These are phyloP conservation scores for Onychorhynchus coronatus DNA, from an alignment of 2,113 vertebrate genomes.

Conservation along the genomic window DNA sequence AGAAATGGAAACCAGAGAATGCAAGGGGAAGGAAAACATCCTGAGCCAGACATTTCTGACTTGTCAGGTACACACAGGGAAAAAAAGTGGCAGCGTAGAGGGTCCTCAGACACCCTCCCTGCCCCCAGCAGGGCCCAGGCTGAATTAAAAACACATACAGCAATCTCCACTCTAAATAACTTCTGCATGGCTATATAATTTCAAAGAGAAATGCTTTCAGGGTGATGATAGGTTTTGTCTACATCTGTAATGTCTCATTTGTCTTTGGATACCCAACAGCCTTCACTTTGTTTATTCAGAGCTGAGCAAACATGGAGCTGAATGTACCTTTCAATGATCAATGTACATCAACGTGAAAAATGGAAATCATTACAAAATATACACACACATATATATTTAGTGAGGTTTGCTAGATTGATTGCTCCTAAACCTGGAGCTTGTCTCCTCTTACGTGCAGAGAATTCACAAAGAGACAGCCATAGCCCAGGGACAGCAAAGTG, in stretches of 20 bases:
- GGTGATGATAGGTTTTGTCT: conserved; percentile 47
- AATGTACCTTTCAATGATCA: background rate
- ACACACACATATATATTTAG: background rate
- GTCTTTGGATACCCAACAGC: conserved; percentile 18
- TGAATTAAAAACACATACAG: conserved; percentile 13
- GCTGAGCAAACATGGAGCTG: conserved; percentile 32
- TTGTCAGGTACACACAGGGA: background rate
- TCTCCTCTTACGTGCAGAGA: background rate
- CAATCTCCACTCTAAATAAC: background rate
- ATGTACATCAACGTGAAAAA: background rate
- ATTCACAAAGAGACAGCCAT: conserved; percentile 25
- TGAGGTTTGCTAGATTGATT: background rate
- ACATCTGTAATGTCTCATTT: conserved; percentile 50
- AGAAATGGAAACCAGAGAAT: background rate
- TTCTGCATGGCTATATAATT: conserved; percentile 7
- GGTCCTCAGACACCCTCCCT: background rate
- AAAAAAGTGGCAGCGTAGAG: background rate
- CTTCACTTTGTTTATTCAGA: conserved; percentile 1
- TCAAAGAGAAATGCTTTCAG: conserved; percentile 32
- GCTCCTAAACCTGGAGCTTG: conserved; percentile 6
- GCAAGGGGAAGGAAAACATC: background rate
- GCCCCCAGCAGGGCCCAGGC: background rate
- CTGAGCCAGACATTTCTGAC: background rate
- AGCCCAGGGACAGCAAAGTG: background rate
- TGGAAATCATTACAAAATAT: background rate